A percentile compares a stretch with the other conserved stretches of the same genome.
These are phyloP conservation scores for Drosophila meridiana DNA, from an alignment of 2,888 invertebrate genomes.

Conservation along the genomic window DNA sequence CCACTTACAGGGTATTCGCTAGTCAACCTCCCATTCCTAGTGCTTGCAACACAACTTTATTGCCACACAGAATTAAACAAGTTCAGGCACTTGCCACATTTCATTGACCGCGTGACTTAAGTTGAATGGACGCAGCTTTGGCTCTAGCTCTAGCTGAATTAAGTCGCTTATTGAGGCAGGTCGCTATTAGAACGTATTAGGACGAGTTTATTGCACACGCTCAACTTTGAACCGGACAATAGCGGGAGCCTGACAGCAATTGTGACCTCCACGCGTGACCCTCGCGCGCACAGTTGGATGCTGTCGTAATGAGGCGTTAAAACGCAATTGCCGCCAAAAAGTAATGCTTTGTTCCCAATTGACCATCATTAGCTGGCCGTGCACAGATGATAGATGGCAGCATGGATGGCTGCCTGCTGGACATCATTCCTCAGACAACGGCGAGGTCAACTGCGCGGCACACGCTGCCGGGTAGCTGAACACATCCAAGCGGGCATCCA, in stretches of 20 bases:
- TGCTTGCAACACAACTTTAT: neutral
- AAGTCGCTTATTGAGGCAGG: constrained; percentile 47
- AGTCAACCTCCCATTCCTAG: neutral
- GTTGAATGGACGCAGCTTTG: constrained; percentile 35
- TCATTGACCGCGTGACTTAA: constrained; percentile 8
- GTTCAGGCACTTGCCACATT: constrained; percentile 28
- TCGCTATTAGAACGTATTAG: constrained; percentile 38
- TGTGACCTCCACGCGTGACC: constrained; percentile 58
- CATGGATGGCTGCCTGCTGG: neutral
- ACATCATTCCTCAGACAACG: neutral
- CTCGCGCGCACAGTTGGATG: constrained; percentile 10
- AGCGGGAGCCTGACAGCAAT: neutral
- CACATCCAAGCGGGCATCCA: neutral
- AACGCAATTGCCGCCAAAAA: constrained; percentile 25
- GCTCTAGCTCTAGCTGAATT: constrained; percentile 1
- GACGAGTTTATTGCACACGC: constrained; percentile 39
- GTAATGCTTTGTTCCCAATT: constrained; percentile 25
- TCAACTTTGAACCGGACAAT: constrained; percentile 63
- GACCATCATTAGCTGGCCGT: constrained; percentile 19
- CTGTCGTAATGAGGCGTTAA: constrained; percentile 34
- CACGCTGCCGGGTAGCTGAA: neutral
- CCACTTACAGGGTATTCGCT: neutral
- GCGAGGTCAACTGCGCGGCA: neutral
- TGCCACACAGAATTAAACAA: neutral
- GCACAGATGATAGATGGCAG: constrained; percentile 12